These are phyloP conservation scores for Xenopus tropicalis DNA, from an alignment of 2,113 vertebrate genomes.

Conservation along the genomic window UCB_Xtro_10.0 CM004450.2:53016001-53016500, in stretches of 20 bases:
- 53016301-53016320: conserved; percentile 26
- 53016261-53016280: conserved; percentile 36
- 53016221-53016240: conserved; percentile 36
- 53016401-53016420: conserved; percentile 24
- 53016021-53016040: neutral
- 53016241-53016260: conserved; percentile 7
- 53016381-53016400: conserved; percentile 31
- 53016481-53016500: neutral
- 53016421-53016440: conserved; percentile 18
- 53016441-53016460: conserved; percentile 18
- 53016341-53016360: conserved; percentile 2
- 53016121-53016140: conserved; percentile 12
- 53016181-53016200: conserved; percentile 18
- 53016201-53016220: conserved; percentile 41
- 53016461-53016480: neutral
- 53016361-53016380: conserved; percentile 18
- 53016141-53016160: conserved; percentile 16
- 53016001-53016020: neutral
- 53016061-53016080: neutral
- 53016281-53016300: conserved; percentile 33
- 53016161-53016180: conserved; percentile 14
- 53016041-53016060: neutral
- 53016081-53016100: too few relatives aligned
- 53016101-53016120: neutral
- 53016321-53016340: conserved; percentile 7